Evolutionary conservation across 2,888 invertebrate species (phyloP), one percentile per base, ranked within the genome.

Genomic region (Lasioglossum marginatum): DNA sequence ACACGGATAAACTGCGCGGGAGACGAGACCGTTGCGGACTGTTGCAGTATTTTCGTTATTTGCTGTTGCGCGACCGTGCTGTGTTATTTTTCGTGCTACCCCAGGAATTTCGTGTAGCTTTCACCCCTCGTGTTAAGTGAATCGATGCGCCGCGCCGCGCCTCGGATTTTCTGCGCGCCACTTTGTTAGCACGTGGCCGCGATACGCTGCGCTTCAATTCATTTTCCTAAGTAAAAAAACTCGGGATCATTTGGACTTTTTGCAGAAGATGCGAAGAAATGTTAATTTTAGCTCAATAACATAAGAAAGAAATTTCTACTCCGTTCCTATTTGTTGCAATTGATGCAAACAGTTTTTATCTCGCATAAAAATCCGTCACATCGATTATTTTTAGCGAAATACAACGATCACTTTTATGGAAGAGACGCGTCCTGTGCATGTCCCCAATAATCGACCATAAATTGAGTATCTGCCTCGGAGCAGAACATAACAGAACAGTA

Each of bases 11-110:
- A 27, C 60, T 14, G 60, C n/a, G 12, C 57, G 57, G 60, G 60
- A 48, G 68, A 14, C 31, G 66, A 16, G 34, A 66, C 63, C 31
- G 63, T 66, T 31, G 31, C 31, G 66, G 31, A 66, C 31, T 66
- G 34, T 16, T 66, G 16, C 31, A n/a, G 40, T 71, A 27, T 40
- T 71, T 71, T 71, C 71, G 40, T 71, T 71, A 43, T 71, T 43
- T 71, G 71, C 43, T 16, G 8, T 6, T n/a, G 40, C 40, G 12
- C n/a, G 23, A 31, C 34, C 71, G 14, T 43, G 34, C 34, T 34
- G 66, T 34, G 34, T 34, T 66, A 66, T 66, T 66, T 66, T 66
- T 60, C 27, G 60, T 27, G 27, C n/a, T 40, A 23, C 23, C 40
- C 40, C 70, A 27, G n/a, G 71, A 71, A 43, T 43, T 43, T 16